Evolutionary conservation across 2,797 vertebrate genomes (phyloP).

Genomic region (Chelon auratus): DNA sequence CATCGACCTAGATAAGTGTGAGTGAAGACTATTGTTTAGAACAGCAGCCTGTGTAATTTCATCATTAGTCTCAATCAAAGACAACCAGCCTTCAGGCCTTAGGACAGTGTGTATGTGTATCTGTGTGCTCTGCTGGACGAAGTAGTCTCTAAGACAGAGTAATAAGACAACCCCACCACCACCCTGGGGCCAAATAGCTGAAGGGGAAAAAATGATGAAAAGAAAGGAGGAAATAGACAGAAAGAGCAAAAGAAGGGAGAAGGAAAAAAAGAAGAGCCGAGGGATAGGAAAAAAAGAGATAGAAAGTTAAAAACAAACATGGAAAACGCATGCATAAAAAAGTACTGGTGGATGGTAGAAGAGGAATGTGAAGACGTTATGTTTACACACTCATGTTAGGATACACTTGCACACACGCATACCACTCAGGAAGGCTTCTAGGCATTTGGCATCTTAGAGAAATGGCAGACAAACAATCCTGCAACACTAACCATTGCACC

Average conservation of each 20-base stretch:
- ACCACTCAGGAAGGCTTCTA: conserved; percentile 52
- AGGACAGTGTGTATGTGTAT: conserved; percentile 30
- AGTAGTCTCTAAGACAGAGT: conserved; percentile 57
- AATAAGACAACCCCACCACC: conserved; percentile 57
- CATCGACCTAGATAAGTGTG: conserved; percentile 74
- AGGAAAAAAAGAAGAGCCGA: conserved; percentile 36
- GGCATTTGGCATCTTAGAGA: conserved; percentile 68
- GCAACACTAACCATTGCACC: conserved; percentile 53
- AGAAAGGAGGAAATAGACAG: conserved; percentile 57
- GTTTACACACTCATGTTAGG: conserved; percentile 46
- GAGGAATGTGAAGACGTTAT: conserved; percentile 53
- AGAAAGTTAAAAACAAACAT: conserved; percentile 53
- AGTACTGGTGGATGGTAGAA: conserved; percentile 14
- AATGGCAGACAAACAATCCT: too few relatives aligned
- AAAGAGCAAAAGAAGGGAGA: conserved; percentile 26
- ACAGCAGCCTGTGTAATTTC: conserved; percentile 77
- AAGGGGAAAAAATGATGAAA: conserved; percentile 63
- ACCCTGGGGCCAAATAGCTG: conserved; percentile 49
- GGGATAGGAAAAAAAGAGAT: conserved; percentile 23
- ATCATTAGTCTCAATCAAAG: conserved; percentile 80
- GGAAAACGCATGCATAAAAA: conserved; percentile 22
- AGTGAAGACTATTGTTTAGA: conserved; percentile 77
- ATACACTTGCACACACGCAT: conserved; percentile 9
- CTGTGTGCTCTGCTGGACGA: conserved; percentile 35
- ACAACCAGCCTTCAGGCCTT: conserved; percentile 58